Evolutionary conservation across 2,888 invertebrate species (phyloP), one percentile per base, ranked within the genome.

Genomic region (Campoletis raptor): DNA sequence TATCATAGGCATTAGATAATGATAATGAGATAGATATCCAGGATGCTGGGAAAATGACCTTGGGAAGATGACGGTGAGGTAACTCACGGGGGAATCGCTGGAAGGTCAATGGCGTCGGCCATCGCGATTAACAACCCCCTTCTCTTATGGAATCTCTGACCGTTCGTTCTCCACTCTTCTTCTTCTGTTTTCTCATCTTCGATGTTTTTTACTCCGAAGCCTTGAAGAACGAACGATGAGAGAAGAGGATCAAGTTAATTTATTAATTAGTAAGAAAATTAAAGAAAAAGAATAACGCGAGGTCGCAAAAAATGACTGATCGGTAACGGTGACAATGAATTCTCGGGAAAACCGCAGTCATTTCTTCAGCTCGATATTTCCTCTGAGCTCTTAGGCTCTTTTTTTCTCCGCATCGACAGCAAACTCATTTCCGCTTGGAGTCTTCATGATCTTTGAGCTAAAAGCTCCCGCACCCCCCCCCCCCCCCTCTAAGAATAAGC

Each of bases 81-180:
- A 85, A 85, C 85, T 85, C 85, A 81, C 67, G 86, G 86, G 67
- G 48, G 78, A 81, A 85, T 36, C 24, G 57, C 81, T 24, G 72
- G 66, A 78, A 67, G 85, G 85, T 88, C 88, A 88, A 87, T 88
- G 87, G 81, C 88, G 85, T 80, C 87, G 73, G 76, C 76, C 36
- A 52, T 48, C 82, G 69, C 70, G 85, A 72, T 69, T 77, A 72
- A n/a, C 74, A 57, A 37, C 57, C 76, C 48, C 52, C 48, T 69
- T 57, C 81, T 70, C 54, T 37, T 18, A 42, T 57, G 45, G 54
- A 10, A 40, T 69, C 61, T 30, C 57, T 70, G 69, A 36, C 24
- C 42, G 40, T 66, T 52, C 64, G 54, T 64, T 48, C 24, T 57
- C 40, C 69, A 12, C 42, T 18, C 21, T 40, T 54, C 73, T 69